A percentile compares a stretch with the other conserved stretches of the same genome.
Evolutionary conservation across 2,888 invertebrate species (phyloP).

Genomic region (Chouioia cunea): DNA sequence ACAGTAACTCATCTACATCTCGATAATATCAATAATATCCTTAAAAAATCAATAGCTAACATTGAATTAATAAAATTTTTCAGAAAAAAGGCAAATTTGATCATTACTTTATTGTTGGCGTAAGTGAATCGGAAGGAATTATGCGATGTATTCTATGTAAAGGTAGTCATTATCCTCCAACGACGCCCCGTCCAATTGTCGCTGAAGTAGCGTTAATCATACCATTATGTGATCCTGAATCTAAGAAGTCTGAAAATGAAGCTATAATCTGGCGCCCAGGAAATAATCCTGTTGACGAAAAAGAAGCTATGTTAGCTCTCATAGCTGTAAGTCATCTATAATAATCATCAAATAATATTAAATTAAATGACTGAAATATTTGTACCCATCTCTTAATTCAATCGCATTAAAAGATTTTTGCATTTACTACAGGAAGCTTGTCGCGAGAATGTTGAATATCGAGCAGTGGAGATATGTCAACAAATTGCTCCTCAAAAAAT

Average conservation of each 20-base stretch:
- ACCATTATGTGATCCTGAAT: constrained; percentile 82
- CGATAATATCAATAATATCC: constrained; percentile 19
- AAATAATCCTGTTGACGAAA: constrained; percentile 74
- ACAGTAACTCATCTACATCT: no score
- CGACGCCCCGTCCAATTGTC: constrained; percentile 87
- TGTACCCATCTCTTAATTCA: constrained; percentile 16
- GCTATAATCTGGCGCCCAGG: constrained; percentile 78
- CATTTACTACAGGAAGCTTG: constrained; percentile 79
- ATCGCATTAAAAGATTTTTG: constrained; percentile 23
- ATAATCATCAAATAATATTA: constrained; percentile 4
- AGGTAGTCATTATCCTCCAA: constrained; percentile 88
- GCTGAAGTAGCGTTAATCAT: constrained; percentile 81
- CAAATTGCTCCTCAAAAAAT: constrained; percentile 83
- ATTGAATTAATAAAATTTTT: constrained; percentile 33
- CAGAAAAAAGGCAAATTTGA: constrained; percentile 78
- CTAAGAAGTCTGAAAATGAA: constrained; percentile 87
- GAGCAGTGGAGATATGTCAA: constrained; percentile 89
- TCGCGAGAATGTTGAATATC: constrained; percentile 84
- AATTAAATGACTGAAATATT: neutral
- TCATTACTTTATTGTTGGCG: constrained; percentile 81
- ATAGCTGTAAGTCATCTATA: constrained; percentile 80
- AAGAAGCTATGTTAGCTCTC: constrained; percentile 87
- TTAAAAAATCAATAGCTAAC: no score
- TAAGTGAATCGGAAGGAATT: constrained; percentile 83
- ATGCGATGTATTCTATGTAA: constrained; percentile 89